Conservation (phyloP, 1,140 invertebrate species). For the Anastrepha obliqua region DNA sequence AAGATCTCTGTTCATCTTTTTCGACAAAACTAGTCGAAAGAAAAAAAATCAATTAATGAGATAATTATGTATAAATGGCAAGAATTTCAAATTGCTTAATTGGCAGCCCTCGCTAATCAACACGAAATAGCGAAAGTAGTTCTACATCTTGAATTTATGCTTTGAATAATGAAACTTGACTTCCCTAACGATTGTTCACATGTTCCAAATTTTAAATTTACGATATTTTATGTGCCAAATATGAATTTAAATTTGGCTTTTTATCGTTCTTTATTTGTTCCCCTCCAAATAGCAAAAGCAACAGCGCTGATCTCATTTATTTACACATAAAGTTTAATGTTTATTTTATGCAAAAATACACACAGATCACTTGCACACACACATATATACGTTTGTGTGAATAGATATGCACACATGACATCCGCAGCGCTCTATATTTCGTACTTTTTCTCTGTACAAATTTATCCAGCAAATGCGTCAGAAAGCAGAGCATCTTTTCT, state of each 20-base stretch:
- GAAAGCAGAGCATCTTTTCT: background rate
- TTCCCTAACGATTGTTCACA: background rate
- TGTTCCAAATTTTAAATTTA: background rate
- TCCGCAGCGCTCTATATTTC: too few species aligned
- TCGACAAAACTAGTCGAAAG: background rate
- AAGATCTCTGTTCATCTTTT: background rate
- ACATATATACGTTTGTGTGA: background rate
- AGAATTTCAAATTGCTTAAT: constrained; percentile 44
- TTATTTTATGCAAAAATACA: constrained; percentile 36
- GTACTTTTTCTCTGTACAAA: background rate
- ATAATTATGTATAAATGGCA: background rate
- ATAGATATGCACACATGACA: background rate
- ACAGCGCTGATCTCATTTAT: constrained; percentile 20
- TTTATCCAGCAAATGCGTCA: constrained; percentile 9
- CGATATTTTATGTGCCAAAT: background rate
- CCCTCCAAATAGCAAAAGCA: background rate
- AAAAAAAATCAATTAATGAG: background rate
- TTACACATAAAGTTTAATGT: background rate
- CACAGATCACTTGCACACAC: background rate
- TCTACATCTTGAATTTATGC: background rate
- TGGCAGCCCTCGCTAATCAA: background rate
- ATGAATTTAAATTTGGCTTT: constrained; percentile 23
- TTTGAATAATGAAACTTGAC: background rate
- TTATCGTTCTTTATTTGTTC: background rate
- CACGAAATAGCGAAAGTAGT: constrained; percentile 23